Percentiles rank a stretch among this genome's conserved stretches.
Evolutionary conservation across 2,797 vertebrate species (phyloP).

Genomic region (Podargus strigoides): DNA sequence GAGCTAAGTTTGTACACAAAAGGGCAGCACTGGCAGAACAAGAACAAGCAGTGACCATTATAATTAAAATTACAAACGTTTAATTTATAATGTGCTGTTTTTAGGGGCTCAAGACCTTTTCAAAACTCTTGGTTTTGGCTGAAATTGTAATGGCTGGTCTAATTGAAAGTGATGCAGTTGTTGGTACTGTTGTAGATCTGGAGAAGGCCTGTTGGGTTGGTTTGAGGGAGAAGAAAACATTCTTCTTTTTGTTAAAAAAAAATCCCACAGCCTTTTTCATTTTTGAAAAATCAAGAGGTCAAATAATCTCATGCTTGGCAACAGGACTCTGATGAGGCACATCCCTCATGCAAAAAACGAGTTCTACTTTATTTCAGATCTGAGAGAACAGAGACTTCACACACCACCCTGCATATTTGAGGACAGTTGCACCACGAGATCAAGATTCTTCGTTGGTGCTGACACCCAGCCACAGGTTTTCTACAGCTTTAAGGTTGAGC

Average conservation of each 20-base stretch:
- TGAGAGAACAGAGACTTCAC: background rate
- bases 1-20: background rate
- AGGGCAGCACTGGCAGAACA: background rate
- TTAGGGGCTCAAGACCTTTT: background rate
- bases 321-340: background rate
- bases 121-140: background rate
- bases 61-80: background rate
- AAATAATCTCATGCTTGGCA: background rate
- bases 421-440: background rate
- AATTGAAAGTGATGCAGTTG: background rate
- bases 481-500: background rate
- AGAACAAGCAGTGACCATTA: background rate
- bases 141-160: background rate
- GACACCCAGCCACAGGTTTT: background rate
- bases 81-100: background rate
- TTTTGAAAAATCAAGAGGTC: background rate
- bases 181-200: background rate
- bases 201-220: background rate
- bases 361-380: background rate
- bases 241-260: background rate
- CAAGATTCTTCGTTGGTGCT: fast-evolving
- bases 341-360: fast-evolving
- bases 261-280: background rate
- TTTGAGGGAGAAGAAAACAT: background rate
- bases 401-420: fast-evolving